Evolutionary conservation across 2,113 vertebrate genomes (phyloP).

Genomic region (Indicator indicator): DNA sequence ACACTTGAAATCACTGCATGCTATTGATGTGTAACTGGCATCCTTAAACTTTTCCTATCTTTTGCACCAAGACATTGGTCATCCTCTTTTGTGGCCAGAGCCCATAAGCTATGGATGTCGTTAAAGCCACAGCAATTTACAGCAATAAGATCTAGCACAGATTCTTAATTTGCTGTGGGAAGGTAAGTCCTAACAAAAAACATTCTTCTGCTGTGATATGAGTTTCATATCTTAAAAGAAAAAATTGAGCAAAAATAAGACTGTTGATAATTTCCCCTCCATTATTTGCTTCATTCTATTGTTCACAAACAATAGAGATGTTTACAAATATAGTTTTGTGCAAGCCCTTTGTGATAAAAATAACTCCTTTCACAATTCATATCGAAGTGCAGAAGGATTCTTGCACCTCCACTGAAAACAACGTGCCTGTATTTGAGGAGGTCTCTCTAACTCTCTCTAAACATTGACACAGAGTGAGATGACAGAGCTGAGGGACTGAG

Average conservation of each 20-base stretch:
- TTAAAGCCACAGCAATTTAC: not conserved
- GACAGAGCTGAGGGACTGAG: not conserved
- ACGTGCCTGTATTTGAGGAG: not conserved
- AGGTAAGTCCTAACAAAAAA: not conserved
- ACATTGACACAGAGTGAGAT: not conserved
- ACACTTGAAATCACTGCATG: not conserved
- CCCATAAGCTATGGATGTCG: not conserved
- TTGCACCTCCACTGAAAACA: not conserved
- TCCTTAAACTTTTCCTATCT: not conserved
- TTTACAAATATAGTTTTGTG: constrained; percentile 39
- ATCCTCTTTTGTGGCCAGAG: not conserved
- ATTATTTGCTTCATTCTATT: constrained; percentile 31
- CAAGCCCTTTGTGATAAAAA: constrained; percentile 41
- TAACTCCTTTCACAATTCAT: constrained; percentile 20
- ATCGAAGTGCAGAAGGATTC: not conserved
- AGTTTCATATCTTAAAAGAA: constrained; percentile 15
- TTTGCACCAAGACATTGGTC: not conserved
- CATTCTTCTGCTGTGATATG: not conserved
- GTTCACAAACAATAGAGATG: constrained; percentile 56
- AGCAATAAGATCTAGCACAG: not conserved
- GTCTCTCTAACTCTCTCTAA: not conserved
- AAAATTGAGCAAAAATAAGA: constrained; percentile 15
- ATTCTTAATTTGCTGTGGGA: not conserved
- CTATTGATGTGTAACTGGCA: not conserved
- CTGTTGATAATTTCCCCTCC: constrained; percentile 9